Evolutionary conservation across 2,888 invertebrate species (phyloP), one percentile per base, ranked within the genome.

Genomic region (Scelioninae gen. 2): DNA sequence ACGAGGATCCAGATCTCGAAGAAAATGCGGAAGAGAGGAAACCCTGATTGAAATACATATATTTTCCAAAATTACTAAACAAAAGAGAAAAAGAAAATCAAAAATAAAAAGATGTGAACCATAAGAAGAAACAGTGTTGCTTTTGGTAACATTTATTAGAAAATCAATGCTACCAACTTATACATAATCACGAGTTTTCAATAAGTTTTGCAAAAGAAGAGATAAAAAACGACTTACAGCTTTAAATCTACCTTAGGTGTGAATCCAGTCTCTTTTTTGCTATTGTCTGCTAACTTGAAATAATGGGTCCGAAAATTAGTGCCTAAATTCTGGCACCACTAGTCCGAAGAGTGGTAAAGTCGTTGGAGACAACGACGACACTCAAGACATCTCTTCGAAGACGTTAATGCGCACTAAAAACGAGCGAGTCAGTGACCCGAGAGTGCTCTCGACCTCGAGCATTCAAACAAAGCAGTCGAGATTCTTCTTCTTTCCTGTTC

Each of bases 1-100:
- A 94, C 81, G 94, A 94, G 82, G 93, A 93, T 80, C 94, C 94
- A 77, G 90, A 93, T 76, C 90, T 90, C 18, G 92, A 92, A 64
- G 84, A 82, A 52, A 82, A 79, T 25, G 76, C 76, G 1, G 73
- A 73, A 39, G 72, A 76, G 22, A 39, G 55, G 13, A 77, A 70
- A 37, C 71, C 69, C 55, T 73, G 25, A 25, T 3, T 6, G 25
- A 25, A 25, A 25, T 6, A 25, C 25, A 4, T 25, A 6, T 4
- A 25, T 25, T 6, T 6, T 25, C 3, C 25, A n/a, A n/a, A n/a
- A n/a, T n/a, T n/a, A n/a, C n/a, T n/a, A n/a, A n/a, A n/a, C n/a
- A n/a, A n/a, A n/a, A n/a, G n/a, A n/a, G n/a, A n/a, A n/a, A n/a
- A n/a, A n/a, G n/a, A n/a, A n/a, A n/a, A n/a, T n/a, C n/a, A n/a